Percentiles rank a stretch among this genome's conserved stretches.
phyloP scores from a whole-genome alignment of 2,797 vertebrate genomes.

The Catamblyrhynchus diadema region DNA sequence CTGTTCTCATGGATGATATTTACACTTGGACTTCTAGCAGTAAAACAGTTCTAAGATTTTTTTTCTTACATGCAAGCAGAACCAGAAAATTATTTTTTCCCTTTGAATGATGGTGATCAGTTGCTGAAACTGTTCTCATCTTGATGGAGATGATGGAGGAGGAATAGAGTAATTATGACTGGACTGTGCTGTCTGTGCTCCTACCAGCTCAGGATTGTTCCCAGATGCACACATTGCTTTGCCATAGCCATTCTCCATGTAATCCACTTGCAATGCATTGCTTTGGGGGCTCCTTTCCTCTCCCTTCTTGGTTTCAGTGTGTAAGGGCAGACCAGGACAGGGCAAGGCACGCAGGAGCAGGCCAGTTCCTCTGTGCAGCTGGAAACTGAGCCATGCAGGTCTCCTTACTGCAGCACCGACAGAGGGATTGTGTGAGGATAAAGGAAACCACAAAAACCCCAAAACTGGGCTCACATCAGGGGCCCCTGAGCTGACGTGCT shows the following conservation, averaged over 20 bases:
- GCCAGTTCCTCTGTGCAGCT: rapidly evolving
- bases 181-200: not conserved
- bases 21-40: not conserved
- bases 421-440: not conserved
- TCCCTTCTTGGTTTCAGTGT: not conserved
- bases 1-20: not conserved
- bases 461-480: not conserved
- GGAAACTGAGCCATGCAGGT: not conserved
- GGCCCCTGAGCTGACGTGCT: rapidly evolving
- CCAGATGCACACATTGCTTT: not conserved
- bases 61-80: not conserved
- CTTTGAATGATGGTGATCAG: not conserved
- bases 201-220: not conserved
- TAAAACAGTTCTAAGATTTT: not conserved
- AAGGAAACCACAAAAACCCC: not conserved
- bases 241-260: not conserved
- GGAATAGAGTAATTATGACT: not conserved
- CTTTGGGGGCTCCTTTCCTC: not conserved
- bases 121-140: not conserved
- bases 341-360: not conserved
- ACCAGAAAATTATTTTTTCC: not conserved
- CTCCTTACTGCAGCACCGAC: rapidly evolving
- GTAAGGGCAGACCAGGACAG: not conserved
- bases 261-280: not conserved
- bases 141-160: not conserved